A percentile compares a stretch with the other conserved stretches of the same genome.
These are phyloP conservation scores for Penaeus chinensis DNA, from an alignment of 1,140 invertebrate species.

Conservation along the genomic window DNA sequence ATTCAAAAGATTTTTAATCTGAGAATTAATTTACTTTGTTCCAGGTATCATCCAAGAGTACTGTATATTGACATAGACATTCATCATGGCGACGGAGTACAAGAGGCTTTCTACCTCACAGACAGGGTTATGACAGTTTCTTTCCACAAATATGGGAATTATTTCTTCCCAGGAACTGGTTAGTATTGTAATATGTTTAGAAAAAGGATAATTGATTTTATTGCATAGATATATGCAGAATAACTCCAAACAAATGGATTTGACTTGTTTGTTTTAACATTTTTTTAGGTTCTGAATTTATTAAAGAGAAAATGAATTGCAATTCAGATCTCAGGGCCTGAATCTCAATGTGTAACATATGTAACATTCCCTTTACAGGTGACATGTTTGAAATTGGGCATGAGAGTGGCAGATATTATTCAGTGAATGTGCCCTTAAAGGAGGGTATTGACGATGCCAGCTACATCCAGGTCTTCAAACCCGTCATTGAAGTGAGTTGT, in stretches of 20 bases:
- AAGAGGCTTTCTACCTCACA: slow-evolving; percentile 98
- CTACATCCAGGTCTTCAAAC: slow-evolving; percentile 94
- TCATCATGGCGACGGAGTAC: slow-evolving; percentile 99
- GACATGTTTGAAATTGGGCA: slow-evolving; percentile 98
- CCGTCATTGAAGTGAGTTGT: slow-evolving; percentile 78
- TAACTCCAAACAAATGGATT: too few species aligned
- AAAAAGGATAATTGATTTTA: too few species aligned
- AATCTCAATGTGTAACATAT: background rate
- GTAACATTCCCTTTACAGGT: slow-evolving; percentile 69
- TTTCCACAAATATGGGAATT: slow-evolving; percentile 99
- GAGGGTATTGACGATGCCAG: slow-evolving; percentile 97
- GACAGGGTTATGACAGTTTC: slow-evolving; percentile 99
- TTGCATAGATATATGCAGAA: too few species aligned
- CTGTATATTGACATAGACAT: slow-evolving; percentile 99
- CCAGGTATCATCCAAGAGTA: slow-evolving; percentile 93
- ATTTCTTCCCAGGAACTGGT: slow-evolving; percentile 97
- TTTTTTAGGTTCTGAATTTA: background rate
- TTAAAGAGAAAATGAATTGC: slow-evolving; percentile 16
- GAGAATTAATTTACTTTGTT: slow-evolving; percentile 45
- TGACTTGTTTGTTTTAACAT: background rate
- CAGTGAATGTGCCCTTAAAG: slow-evolving; percentile 95
- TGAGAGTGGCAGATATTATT: slow-evolving; percentile 93
- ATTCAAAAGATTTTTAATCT: too few species aligned
- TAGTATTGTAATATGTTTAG: background rate
- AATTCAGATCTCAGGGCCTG: background rate